These are phyloP conservation scores for Odontocolon sp. DNA, from an alignment of 2,888 invertebrate genomes.

Conservation along the genomic window DNA sequence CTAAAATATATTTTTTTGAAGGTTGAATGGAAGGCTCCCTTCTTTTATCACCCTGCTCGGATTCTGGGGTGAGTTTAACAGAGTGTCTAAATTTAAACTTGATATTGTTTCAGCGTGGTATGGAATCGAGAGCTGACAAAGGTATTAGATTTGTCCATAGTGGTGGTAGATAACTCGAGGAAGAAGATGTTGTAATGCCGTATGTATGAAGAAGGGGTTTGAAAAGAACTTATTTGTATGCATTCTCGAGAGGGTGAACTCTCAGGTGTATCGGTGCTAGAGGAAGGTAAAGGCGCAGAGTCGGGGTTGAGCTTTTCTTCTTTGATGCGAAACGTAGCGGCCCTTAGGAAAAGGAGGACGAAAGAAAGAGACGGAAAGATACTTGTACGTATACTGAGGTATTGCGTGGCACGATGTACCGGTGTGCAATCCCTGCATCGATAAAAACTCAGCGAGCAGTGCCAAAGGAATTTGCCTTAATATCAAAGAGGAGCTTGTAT, in stretches of 20 bases:
- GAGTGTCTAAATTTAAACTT: too few species aligned
- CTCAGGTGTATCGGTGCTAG: neutral
- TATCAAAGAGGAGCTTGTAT: constrained; percentile 27
- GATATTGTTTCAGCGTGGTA: too few species aligned
- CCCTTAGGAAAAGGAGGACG: constrained; percentile 1
- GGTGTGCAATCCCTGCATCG: constrained; percentile 15
- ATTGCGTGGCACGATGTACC: neutral
- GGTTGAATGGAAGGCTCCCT: too few species aligned
- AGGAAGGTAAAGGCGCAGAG: neutral
- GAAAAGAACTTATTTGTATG: constrained; percentile 1
- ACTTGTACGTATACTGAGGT: neutral
- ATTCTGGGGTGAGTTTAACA: too few species aligned
- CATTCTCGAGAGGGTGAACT: neutral
- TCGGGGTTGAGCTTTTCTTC: neutral
- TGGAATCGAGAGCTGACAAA: neutral
- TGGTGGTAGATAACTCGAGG: neutral
- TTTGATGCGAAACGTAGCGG: constrained; percentile 7
- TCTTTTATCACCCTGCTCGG: too few species aligned
- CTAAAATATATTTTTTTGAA: too few species aligned
- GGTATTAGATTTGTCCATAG: neutral
- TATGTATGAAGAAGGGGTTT: neutral
- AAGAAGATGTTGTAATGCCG: neutral
- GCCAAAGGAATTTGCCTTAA: constrained; percentile 26
- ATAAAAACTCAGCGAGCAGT: constrained; percentile 1
- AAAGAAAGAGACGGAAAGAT: neutral